Percentiles rank a stretch among this genome's conserved stretches.
Conservation (phyloP, 2,888 invertebrate genomes). For the Abrostola triplasia region DNA sequence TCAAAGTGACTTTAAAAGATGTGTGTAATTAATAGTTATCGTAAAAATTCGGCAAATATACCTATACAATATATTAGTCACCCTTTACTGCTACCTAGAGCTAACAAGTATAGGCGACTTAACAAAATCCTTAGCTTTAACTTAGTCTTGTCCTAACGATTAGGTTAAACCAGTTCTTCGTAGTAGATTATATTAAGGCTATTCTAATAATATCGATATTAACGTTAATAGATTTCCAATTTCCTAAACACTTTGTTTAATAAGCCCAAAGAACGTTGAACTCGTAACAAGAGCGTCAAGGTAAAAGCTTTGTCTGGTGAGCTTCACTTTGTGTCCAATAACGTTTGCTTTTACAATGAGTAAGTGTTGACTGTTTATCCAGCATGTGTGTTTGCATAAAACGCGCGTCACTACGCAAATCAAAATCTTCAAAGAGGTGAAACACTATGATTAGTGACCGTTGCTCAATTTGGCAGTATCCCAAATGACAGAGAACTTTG, state of each 20-base stretch:
- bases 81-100: too few species aligned
- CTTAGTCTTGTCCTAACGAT: too few species aligned
- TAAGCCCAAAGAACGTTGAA: conserved; percentile 9
- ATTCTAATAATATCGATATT: too few species aligned
- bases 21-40: too few species aligned
- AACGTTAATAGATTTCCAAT: too few species aligned
- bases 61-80: too few species aligned
- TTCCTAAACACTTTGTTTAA: not conserved
- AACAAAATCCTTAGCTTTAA: too few species aligned
- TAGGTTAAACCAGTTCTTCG: too few species aligned
- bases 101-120: too few species aligned
- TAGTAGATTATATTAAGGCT: too few species aligned
- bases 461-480: conserved; percentile 62
- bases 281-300: conserved; percentile 2
- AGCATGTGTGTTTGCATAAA: conserved; percentile 21
- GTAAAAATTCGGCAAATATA: too few species aligned
- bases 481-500: conserved; percentile 68
- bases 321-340: conserved; percentile 3
- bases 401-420: conserved; percentile 33
- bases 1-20: too few species aligned
- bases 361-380: conserved; percentile 5
- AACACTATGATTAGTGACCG: conserved; percentile 60
- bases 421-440: conserved; percentile 47
- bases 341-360: conserved; percentile 20
- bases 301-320: conserved; percentile 2